Evolutionary conservation across 2,113 vertebrate species (phyloP).

Genomic region (Tragelaphus scriptus): DNA sequence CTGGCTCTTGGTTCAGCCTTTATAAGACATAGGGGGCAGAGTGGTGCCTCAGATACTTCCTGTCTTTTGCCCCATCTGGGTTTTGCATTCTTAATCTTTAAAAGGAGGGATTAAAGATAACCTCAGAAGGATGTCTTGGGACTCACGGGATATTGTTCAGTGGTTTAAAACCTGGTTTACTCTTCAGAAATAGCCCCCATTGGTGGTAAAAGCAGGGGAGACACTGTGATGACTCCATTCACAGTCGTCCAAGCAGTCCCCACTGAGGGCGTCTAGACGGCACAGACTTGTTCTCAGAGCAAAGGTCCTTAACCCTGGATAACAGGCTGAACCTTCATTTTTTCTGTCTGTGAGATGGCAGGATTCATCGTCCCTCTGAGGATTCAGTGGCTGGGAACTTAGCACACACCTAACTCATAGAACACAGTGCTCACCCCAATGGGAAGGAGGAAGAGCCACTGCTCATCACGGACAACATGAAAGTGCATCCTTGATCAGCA

Average conservation of each 20-base stretch:
- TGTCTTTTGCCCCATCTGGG: not conserved
- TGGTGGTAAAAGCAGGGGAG: not conserved
- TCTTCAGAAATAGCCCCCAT: not conserved
- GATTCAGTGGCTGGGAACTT: not conserved
- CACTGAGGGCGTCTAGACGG: not conserved
- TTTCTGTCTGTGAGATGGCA: not conserved
- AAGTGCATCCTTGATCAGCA: not conserved
- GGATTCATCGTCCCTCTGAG: not conserved
- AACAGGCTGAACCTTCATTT: not conserved
- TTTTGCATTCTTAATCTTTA: not conserved
- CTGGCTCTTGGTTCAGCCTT: not conserved
- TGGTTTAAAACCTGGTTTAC: not conserved
- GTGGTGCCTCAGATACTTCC: not conserved
- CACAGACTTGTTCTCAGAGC: not conserved
- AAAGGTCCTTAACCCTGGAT: not conserved
- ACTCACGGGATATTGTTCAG: not conserved
- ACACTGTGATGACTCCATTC: not conserved
- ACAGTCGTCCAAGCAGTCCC: not conserved
- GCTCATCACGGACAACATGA: not conserved
- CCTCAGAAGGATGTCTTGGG: not conserved
- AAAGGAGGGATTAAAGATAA: not conserved
- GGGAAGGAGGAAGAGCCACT: not conserved
- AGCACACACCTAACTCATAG: not conserved
- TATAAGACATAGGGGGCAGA: fast-evolving
- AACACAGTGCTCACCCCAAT: not conserved